Base-by-base conservation (phyloP, 2,797 vertebrate species). In the Takifugu ocellatus region DNA sequence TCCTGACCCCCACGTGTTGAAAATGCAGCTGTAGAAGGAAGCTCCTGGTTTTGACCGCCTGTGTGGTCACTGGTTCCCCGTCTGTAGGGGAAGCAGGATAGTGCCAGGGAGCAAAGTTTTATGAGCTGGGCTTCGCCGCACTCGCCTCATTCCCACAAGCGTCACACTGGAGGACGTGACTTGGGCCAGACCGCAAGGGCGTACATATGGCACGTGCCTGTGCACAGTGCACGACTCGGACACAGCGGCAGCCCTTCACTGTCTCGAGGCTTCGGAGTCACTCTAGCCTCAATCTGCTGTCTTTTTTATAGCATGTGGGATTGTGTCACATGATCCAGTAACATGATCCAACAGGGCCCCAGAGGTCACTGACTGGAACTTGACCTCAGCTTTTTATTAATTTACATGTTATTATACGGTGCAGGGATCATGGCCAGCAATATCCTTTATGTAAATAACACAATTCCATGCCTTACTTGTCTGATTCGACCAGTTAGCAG, bases 51-150 rank as follows among this genome's bases (percentile, higher is more conserved):
- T 46, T 74, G 51, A 66, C 79, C 44, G 82, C 83, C 84, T 92
- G 84, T 91, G 87, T 90, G 92, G 75, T 92, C 87, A 90, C 87
- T 90, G 90, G 74, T 92, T 93, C 91, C 89, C 84, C 80, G 88
- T 91, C 89, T 91, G 84, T 65, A 77, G 91, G 88, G 94, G 94
- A 95, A 97, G 91, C 85, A 78, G 86, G 84, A 88, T 83, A 88
- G 92, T 97, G 95, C 95, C 96, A 97, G 93, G 90, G 91, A 93
- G 91, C 91, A 92, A 84, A 89, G 82, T 79, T 91, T 93, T 92
- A 93, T 86, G 85, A 87, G 87, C 88, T 92, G 92, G 93, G 93
- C 86, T 94, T 90, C 72, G 94, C 92, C 91, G 77, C 90, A 83
- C 85, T 94, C 92, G 92, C 95, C 96, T 89, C 95, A 92, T 88